Evolutionary conservation across 2,888 invertebrate genomes (phyloP).

Genomic region (Matsumyia berberina): DNA sequence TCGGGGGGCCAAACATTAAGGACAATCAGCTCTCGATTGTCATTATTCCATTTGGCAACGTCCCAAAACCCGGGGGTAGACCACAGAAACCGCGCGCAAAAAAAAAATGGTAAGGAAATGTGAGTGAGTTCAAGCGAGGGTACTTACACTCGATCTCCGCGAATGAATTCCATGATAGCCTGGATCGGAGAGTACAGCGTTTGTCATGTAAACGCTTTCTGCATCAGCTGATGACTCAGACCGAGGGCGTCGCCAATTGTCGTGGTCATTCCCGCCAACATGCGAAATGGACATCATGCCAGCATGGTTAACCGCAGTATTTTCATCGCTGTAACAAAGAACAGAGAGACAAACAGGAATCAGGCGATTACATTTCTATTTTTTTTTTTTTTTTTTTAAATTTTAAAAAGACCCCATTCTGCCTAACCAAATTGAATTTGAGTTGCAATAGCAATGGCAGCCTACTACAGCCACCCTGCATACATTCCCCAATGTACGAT

Average conservation of each 20-base stretch:
- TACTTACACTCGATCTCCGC: conserved; percentile 84
- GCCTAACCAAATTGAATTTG: conserved; percentile 19
- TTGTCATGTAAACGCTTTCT: conserved; percentile 88
- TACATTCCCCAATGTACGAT: conserved; percentile 52
- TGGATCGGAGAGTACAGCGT: conserved; percentile 82
- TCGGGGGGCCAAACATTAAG: conserved; percentile 38
- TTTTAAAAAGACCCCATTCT: not conserved
- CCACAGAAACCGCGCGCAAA: conserved; percentile 22
- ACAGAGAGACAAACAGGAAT: not conserved
- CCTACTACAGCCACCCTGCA: conserved; percentile 12
- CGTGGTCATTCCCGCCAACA: conserved; percentile 86
- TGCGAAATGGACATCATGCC: conserved; percentile 82
- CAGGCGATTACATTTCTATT: conserved; percentile 20
- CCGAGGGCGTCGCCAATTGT: conserved; percentile 89
- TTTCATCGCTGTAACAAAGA: conserved; percentile 89
- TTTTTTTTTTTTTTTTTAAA: too few relatives aligned
- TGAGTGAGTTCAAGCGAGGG: conserved; percentile 20
- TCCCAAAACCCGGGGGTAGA: conserved; percentile 46
- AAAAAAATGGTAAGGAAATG: conserved; percentile 3
- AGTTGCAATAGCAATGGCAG: conserved; percentile 38
- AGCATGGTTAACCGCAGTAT: conserved; percentile 86
- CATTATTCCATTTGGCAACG: conserved; percentile 64
- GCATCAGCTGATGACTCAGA: conserved; percentile 92
- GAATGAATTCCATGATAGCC: conserved; percentile 83
- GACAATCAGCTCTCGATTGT: conserved; percentile 54